Base-by-base conservation (phyloP, 2,888 invertebrate species). In the Tetragnatha montana region DNA sequence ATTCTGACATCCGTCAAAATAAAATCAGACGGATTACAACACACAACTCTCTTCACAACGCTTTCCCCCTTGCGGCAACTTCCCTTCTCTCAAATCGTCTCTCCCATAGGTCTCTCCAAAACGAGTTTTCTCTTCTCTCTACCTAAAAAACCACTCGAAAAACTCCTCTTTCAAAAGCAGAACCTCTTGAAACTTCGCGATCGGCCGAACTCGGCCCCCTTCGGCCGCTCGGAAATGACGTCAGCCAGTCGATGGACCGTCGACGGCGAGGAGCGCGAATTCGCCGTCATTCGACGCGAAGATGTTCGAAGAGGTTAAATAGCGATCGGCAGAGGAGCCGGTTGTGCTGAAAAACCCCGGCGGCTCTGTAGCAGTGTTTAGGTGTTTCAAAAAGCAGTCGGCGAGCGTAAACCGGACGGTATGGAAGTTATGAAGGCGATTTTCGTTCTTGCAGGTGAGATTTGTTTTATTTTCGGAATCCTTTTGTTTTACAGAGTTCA, bases 161-260 rank as follows among this genome's bases (percentile, higher is more conserved):
- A 35, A 35, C 35, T 35, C 35, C 35, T 35, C 35, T 35, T 35
- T 35, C 35, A 35, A 35, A 35, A 35, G 2, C 35, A 35, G 35
- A 35, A 35, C 35, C 35, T 35, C 35, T 2, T 35, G 35, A 35
- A 35, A 35, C 35, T 35, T 35, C 35, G 17, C 60, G 60, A 60
- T 60, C 12, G 12, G 12, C 60, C 60, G 60, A 60, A 60, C 60
- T 12, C 22, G 60, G 60, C 6, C 22, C 21, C 51, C 4, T 10
- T 51, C 50, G 22, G 12, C 51, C 12, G 60, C 19, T 10, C 60
- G 86, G 86, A 86, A 68, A 47, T 86, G 86, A 86, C 86, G 86
- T 86, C 86, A 86, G 51, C 8, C 22, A 68, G 22, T 35, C 51
- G 69, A 35, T 68, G 51, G 73, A 74, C 35, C 47, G 79, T 80